A percentile compares a stretch with the other conserved stretches of the same genome.
Conservation (phyloP, 2,888 invertebrate genomes). For the Drosophila basisetae region DNA sequence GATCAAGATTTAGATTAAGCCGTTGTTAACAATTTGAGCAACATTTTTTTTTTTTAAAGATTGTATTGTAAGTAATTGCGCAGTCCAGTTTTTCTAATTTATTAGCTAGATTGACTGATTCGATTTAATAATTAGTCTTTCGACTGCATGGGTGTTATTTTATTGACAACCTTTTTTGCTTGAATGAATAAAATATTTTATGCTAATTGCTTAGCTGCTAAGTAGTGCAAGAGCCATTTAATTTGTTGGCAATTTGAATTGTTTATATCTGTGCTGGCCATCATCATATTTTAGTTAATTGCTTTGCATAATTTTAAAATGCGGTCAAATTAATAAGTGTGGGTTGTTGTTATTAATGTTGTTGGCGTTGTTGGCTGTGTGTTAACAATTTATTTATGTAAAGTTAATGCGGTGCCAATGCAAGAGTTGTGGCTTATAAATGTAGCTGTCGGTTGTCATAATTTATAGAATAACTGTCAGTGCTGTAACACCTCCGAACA, state of each 20-base stretch:
- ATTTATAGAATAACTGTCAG: slow-evolving; percentile 82
- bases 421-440: slow-evolving; percentile 80
- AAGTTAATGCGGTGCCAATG: slow-evolving; percentile 63
- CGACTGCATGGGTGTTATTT: not conserved
- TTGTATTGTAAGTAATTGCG: not conserved
- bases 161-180: slow-evolving; percentile 1
- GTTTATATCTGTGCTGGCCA: slow-evolving; percentile 53
- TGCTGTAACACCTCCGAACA: slow-evolving; percentile 78
- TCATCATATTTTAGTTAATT: slow-evolving; percentile 69
- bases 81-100: not conserved
- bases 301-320: slow-evolving; percentile 71
- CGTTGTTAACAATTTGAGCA: not conserved
- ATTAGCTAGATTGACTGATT: slow-evolving; percentile 1
- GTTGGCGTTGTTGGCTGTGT: slow-evolving; percentile 32
- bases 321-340: slow-evolving; percentile 73
- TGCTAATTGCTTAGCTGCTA: slow-evolving; percentile 33
- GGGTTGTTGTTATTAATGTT: slow-evolving; percentile 30
- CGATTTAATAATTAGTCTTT: not conserved
- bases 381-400: slow-evolving; percentile 68
- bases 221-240: slow-evolving; percentile 5
- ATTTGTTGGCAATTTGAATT: slow-evolving; percentile 27
- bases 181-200: slow-evolving; percentile 8
- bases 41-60: not conserved
- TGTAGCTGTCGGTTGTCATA: slow-evolving; percentile 80
- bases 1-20: not conserved